These are phyloP conservation scores for Oreocharis arfaki DNA, from an alignment of 2,113 vertebrate species.

Conservation along the genomic window DNA sequence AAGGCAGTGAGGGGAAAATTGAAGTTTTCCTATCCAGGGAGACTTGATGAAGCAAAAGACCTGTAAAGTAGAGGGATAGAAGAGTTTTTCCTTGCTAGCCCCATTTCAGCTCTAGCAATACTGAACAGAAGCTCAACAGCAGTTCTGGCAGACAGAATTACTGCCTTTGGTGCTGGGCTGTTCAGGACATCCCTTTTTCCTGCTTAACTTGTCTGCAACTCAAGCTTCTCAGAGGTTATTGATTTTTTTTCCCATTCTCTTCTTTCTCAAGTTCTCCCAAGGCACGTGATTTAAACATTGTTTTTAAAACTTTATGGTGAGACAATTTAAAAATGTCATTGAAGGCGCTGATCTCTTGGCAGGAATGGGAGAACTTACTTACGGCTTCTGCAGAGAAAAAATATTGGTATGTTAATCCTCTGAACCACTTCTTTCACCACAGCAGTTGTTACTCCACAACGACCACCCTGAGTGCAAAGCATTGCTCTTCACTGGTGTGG, in stretches of 20 bases:
- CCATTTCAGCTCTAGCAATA: neutral
- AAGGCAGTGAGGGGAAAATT: neutral
- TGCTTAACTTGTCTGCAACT: neutral
- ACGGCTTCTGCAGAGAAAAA: neutral
- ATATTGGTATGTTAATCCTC: neutral
- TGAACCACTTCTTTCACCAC: neutral
- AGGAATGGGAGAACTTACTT: neutral
- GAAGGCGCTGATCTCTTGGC: neutral
- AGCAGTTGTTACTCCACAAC: neutral
- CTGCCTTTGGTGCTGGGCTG: neutral
- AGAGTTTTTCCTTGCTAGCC: neutral
- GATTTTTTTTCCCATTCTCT: neutral
- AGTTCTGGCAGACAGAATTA: neutral
- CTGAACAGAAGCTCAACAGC: neutral
- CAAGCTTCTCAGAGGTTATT: neutral
- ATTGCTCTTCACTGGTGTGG: neutral
- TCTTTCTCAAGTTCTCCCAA: neutral
- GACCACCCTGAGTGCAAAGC: neutral
- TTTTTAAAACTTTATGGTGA: neutral
- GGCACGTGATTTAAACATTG: neutral
- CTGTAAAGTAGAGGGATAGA: neutral
- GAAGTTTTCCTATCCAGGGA: neutral
- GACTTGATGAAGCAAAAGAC: neutral
- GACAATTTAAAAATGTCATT: neutral
- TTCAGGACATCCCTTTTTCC: neutral